These are phyloP conservation scores for Hypercompe scribonia DNA, from an alignment of 2,888 invertebrate species.

Conservation along the genomic window DNA sequence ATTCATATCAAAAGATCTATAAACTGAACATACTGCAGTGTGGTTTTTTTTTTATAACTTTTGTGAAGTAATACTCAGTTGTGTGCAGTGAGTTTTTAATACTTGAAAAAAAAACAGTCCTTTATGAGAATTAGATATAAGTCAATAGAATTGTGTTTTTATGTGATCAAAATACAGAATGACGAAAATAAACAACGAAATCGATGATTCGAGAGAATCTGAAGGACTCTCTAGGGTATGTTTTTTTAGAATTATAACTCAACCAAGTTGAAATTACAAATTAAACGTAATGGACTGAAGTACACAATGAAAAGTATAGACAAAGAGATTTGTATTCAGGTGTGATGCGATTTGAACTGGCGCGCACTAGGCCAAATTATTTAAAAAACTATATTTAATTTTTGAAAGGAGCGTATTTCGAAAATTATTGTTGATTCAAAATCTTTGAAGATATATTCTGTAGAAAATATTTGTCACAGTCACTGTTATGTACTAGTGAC, in stretches of 20 bases:
- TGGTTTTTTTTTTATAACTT: background rate
- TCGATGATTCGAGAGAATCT: background rate
- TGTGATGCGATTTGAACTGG: background rate
- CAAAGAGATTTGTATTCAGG: background rate
- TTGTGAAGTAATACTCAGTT: no score
- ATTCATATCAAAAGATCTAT: background rate
- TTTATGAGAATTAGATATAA: background rate
- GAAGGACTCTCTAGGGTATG: constrained; percentile 2
- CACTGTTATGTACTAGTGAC: no score
- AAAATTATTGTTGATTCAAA: no score
- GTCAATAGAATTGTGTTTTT: background rate
- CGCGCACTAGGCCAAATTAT: no score
- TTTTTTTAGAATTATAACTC: background rate
- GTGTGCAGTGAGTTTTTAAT: no score
- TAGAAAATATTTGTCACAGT: no score
- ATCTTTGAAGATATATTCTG: no score
- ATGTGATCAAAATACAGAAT: constrained; percentile 5
- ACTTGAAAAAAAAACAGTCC: background rate
- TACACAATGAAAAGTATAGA: background rate
- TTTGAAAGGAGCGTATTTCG: no score
- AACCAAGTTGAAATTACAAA: background rate
- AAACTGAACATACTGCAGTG: no score
- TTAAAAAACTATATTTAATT: no score
- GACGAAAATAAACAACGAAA: constrained; percentile 8
- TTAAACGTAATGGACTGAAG: no score